Conservation (phyloP, 2,888 invertebrate species). For the Ceraclea dissimilis region DNA sequence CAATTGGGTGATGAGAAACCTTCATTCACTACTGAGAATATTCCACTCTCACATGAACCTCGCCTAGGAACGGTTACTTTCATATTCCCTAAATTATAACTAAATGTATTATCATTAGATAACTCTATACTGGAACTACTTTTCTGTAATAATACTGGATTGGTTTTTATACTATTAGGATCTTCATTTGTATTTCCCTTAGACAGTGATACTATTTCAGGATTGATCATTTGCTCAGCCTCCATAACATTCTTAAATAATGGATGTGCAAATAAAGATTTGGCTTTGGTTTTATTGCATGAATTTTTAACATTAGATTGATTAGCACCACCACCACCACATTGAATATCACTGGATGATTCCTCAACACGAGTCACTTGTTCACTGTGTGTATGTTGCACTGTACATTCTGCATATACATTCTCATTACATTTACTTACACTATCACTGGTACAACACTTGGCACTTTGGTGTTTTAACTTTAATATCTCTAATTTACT, state of each 20-base stretch:
- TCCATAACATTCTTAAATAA: constrained; percentile 36
- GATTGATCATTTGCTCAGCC: constrained; percentile 15
- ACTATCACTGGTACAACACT: neutral
- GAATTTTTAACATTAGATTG: constrained; percentile 21
- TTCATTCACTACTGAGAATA: constrained; percentile 81
- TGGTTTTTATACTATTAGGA: constrained; percentile 13
- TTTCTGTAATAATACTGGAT: constrained; percentile 27
- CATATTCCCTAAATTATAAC: constrained; percentile 28
- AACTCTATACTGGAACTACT: constrained; percentile 29
- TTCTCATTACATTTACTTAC: neutral
- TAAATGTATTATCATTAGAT: constrained; percentile 26
- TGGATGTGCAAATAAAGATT: constrained; percentile 53
- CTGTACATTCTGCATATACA: neutral
- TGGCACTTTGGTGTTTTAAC: neutral
- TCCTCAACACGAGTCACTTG: neutral
- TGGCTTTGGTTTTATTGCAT: constrained; percentile 42
- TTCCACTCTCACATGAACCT: constrained; percentile 84
- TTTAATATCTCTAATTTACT: constrained; percentile 13
- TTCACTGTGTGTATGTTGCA: neutral
- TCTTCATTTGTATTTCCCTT: neutral
- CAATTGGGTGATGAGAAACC: constrained; percentile 51
- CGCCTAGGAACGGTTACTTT: constrained; percentile 52
- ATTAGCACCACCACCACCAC: neutral
- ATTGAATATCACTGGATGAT: neutral
- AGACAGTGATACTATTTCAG: constrained; percentile 15